Evolutionary conservation across 2,888 invertebrate genomes (phyloP).

Genomic region (Rhamnusium bicolor): DNA sequence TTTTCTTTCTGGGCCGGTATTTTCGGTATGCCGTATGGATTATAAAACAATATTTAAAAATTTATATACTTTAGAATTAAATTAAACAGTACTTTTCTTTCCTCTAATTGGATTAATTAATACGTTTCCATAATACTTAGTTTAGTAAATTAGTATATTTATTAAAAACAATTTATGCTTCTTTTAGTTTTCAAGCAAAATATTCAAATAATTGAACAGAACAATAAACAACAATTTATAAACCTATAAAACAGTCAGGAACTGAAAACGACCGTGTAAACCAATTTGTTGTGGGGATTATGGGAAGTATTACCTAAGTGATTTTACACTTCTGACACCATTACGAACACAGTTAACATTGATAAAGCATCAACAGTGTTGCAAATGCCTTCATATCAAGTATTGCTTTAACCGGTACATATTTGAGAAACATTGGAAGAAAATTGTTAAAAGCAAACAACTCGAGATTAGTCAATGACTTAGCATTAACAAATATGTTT

Average conservation of each 20-base stretch:
- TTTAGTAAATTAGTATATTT: too few species aligned
- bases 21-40: too few species aligned
- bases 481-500: background rate
- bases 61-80: too few species aligned
- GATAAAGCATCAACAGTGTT: background rate
- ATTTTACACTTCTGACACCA: constrained; percentile 11
- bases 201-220: background rate
- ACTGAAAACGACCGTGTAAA: background rate
- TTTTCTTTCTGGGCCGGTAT: too few species aligned
- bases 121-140: too few species aligned
- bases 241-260: background rate
- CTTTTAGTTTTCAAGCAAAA: background rate
- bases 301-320: background rate
- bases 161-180: too few species aligned
- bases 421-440: background rate
- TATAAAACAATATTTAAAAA: too few species aligned
- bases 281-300: background rate
- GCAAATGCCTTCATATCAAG: background rate
- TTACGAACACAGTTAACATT: background rate
- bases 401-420: background rate
- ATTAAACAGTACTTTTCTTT: too few species aligned
- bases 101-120: too few species aligned
- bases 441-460: background rate
- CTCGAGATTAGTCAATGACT: background rate
- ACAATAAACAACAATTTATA: background rate